Conservation (phyloP, 2,797 vertebrate species). For the Helicolenus hilgendorfi region DNA sequence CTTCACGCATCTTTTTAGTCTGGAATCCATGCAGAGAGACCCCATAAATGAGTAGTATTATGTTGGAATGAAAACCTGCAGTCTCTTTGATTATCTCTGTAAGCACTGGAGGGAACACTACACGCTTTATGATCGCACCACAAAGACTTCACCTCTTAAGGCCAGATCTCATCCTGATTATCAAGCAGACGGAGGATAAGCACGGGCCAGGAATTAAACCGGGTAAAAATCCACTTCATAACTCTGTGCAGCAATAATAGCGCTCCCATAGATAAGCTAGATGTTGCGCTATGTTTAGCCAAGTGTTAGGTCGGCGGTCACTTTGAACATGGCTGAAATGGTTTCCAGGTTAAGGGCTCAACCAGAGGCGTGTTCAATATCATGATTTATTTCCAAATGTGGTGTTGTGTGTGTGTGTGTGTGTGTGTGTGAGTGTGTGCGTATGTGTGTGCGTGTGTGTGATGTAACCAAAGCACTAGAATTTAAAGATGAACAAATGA, state of each 20-base stretch:
- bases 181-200: constrained; percentile 58
- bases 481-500: constrained; percentile 17
- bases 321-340: constrained; percentile 45
- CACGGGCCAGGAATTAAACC: constrained; percentile 55
- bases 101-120: neutral
- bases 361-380: constrained; percentile 79
- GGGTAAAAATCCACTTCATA: constrained; percentile 71
- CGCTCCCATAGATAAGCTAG: constrained; percentile 84
- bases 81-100: constrained; percentile 16
- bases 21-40: constrained; percentile 59
- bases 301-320: constrained; percentile 43
- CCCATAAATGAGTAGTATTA: constrained; percentile 12
- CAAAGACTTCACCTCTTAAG: neutral
- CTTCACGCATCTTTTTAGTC: constrained; percentile 4
- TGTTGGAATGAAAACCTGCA: constrained; percentile 37
- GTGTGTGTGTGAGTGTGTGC: neutral
- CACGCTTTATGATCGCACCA: neutral
- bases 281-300: constrained; percentile 67
- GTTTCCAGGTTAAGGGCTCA: constrained; percentile 79
- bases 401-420: constrained; percentile 2
- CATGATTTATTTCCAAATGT: neutral
- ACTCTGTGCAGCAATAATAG: constrained; percentile 86
- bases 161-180: constrained; percentile 31
- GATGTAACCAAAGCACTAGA: constrained; percentile 57
- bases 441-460: neutral